Evolutionary conservation across 1,140 invertebrate species (phyloP).

Genomic region (Pseudomyrmex gracilis): DNA sequence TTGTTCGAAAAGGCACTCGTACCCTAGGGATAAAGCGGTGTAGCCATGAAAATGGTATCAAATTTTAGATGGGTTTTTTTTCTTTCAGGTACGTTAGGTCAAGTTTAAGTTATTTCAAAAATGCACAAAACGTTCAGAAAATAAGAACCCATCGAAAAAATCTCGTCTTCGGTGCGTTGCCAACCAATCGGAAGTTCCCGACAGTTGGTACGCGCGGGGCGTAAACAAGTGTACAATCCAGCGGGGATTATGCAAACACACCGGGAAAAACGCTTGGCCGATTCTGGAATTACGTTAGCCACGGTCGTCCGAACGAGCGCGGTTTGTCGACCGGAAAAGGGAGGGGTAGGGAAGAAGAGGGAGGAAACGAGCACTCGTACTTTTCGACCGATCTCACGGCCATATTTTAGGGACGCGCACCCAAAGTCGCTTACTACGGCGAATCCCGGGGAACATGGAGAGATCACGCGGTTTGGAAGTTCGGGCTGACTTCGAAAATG

Average conservation of each 20-base stretch:
- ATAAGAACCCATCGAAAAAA: background rate
- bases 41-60: too few relatives aligned
- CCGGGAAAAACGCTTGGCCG: slow-evolving; percentile 47
- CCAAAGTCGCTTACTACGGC: slow-evolving; percentile 47
- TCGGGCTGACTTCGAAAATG: slow-evolving; percentile 35
- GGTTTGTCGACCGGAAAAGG: slow-evolving; percentile 43
- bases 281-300: slow-evolving; percentile 48
- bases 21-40: too few relatives aligned
- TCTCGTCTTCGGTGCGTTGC: background rate
- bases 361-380: slow-evolving; percentile 38
- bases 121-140: too few relatives aligned
- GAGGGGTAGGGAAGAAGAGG: background rate
- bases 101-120: background rate
- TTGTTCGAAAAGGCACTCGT: too few relatives aligned
- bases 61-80: too few relatives aligned
- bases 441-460: slow-evolving; percentile 42
- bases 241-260: slow-evolving; percentile 56
- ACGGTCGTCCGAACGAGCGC: slow-evolving; percentile 4
- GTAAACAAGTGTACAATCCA: slow-evolving; percentile 62
- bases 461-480: slow-evolving; percentile 46
- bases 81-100: too few relatives aligned
- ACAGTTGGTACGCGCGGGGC: slow-evolving; percentile 11
- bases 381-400: slow-evolving; percentile 47
- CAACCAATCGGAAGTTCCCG: background rate
- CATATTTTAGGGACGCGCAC: slow-evolving; percentile 40